Percentiles rank a stretch among this genome's conserved stretches.
Conservation (phyloP, 2,888 invertebrate genomes). For the Celastrina argiolus region DNA sequence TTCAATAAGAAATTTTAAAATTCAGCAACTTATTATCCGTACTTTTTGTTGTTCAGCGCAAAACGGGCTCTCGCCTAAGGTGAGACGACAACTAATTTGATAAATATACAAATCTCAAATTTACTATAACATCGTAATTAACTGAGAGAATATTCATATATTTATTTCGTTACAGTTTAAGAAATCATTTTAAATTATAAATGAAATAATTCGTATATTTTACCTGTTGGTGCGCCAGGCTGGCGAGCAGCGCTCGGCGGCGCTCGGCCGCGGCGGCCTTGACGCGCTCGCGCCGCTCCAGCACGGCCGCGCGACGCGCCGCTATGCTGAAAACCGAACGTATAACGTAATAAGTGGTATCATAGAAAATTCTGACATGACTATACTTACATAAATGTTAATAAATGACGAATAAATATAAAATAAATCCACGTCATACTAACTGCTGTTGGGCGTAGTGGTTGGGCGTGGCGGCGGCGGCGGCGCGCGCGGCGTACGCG, state of each 20-base stretch:
- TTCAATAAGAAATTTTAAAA: too few species aligned
- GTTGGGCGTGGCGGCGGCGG: conserved; percentile 72
- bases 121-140: too few species aligned
- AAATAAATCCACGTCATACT: conserved; percentile 39
- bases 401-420: neutral
- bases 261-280: conserved; percentile 86
- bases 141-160: too few species aligned
- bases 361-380: neutral
- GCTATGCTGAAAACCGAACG: conserved; percentile 73
- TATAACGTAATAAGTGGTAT: neutral
- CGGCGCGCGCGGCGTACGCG: conserved; percentile 89
- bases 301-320: conserved; percentile 85
- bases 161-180: too few species aligned
- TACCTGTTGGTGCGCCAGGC: conserved; percentile 89
- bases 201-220: too few species aligned
- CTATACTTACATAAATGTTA: too few species aligned
- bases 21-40: too few species aligned
- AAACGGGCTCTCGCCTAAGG: too few species aligned
- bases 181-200: too few species aligned
- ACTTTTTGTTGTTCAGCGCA: too few species aligned
- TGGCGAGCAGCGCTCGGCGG: conserved; percentile 84
- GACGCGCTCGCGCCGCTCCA: conserved; percentile 85
- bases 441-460: conserved; percentile 89
- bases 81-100: too few species aligned
- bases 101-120: too few species aligned